Evolutionary conservation across 2,888 invertebrate species (phyloP), one percentile per base, ranked within the genome.

Genomic region (Andricus curvator): DNA sequence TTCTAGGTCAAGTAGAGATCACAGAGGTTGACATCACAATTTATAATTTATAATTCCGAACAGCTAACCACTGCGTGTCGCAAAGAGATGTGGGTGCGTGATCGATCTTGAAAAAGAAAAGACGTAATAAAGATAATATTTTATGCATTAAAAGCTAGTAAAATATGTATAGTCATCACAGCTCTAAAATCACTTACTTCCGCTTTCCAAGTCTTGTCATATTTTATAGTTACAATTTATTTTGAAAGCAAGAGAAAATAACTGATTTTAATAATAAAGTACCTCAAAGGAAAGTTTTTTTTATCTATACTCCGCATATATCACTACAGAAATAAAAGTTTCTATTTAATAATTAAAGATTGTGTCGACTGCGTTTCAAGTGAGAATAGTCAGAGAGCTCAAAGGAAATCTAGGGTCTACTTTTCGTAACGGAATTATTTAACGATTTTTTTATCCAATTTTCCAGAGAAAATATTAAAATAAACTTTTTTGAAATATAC

Each of bases 101-200:
- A 15, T 68, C 37, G n/a, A 68, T 68, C 22, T 68, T 33, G 9
- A 68, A 68, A 37, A 68, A 68, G n/a, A 44, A 9, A 17, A 33
- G 17, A 67, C 9, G 13, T 29, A 44, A 20, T 37, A 33, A 29
- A 67, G 15, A n/a, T 41, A 41, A 68, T 68, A 68, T 68, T 37
- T 68, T 17, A n/a, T 22, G 25, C 33, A 44, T 33, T 37, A 62
- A 25, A 62, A 67, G 80, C 82, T 82, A 67, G n/a, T 67, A 80
- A 85, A 88, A 88, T 88, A 86, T 88, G 87, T 86, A 88, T 86
- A 87, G 84, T 88, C 87, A 88, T 88, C 88, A 89, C 88, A 88
- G 88, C 87, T 88, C 87, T 85, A 84, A 88, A 67, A 88, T 88
- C 88, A 88, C 88, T 65, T n/a, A 64, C 11, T 77, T 62, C 4